phyloP scores from a whole-genome alignment of 2,888 invertebrate species.

The Allygus modestus region DNA sequence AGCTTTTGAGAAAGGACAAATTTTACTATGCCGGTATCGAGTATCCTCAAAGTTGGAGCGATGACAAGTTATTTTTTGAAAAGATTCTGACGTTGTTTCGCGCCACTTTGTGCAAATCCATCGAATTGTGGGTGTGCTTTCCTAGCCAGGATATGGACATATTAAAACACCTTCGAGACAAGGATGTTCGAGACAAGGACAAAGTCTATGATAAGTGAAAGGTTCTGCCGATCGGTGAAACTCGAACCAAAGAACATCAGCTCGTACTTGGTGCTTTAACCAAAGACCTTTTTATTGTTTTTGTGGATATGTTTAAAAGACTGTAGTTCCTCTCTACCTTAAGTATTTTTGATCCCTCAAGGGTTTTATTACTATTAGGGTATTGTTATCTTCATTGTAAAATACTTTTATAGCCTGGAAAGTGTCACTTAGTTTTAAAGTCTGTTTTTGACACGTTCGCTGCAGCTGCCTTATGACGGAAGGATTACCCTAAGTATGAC shows the following conservation, averaged over 20 bases:
- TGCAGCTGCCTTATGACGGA: too few relatives aligned
- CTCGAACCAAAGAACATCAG: conserved; percentile 10
- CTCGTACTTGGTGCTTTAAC: conserved; percentile 40
- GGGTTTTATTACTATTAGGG: not conserved
- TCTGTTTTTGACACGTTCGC: too few relatives aligned
- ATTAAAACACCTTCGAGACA: not conserved
- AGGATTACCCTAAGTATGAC: too few relatives aligned
- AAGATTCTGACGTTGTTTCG: conserved; percentile 3
- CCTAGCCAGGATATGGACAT: not conserved
- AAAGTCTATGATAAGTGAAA: not conserved
- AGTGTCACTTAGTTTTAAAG: not conserved
- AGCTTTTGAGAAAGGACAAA: not conserved
- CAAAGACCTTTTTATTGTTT: conserved; percentile 29
- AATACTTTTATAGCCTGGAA: not conserved
- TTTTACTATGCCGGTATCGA: conserved; percentile 6
- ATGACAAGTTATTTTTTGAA: conserved; percentile 28
- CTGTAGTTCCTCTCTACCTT: not conserved
- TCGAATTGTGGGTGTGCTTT: conserved; percentile 36
- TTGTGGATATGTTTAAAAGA: conserved; percentile 17
- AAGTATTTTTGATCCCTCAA: conserved; percentile 6
- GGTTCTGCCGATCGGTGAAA: not conserved
- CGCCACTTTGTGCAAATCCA: not conserved
- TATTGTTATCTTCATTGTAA: not conserved
- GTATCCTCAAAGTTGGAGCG: not conserved
- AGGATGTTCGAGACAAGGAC: not conserved